A percentile compares a stretch with the other conserved stretches of the same genome.
phyloP scores from a whole-genome alignment of 2,888 invertebrate species.

The Cryptus viduatorius region DNA sequence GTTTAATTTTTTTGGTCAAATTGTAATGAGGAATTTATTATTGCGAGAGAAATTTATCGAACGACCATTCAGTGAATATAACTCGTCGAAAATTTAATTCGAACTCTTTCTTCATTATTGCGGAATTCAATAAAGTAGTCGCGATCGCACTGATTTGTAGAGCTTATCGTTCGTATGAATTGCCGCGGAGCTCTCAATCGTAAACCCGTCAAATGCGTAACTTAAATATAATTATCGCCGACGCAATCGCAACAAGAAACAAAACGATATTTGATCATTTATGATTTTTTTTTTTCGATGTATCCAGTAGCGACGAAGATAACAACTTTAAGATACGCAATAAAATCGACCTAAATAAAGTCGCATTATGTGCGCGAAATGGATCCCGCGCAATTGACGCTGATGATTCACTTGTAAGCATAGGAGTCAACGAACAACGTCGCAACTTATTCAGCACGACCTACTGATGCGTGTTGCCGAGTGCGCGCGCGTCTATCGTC shows the following conservation, averaged over 20 bases:
- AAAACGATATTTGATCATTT: background rate
- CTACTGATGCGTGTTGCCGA: conserved; percentile 8
- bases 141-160: background rate
- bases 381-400: conserved; percentile 26
- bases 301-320: conserved; percentile 27
- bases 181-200: background rate
- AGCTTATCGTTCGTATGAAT: background rate
- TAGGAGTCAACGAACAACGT: conserved; percentile 18
- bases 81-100: background rate
- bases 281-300: background rate
- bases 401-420: conserved; percentile 52
- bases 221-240: background rate
- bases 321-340: conserved; percentile 54
- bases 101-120: background rate
- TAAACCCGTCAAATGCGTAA: background rate
- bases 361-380: conserved; percentile 21
- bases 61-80: background rate
- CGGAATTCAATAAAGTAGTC: background rate
- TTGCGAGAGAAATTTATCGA: background rate
- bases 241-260: background rate
- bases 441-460: conserved; percentile 36
- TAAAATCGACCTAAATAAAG: conserved; percentile 53
- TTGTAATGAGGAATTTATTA: too few species aligned
- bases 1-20: too few species aligned
- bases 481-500: conserved; percentile 27